phyloP scores from a whole-genome alignment of 37 sponge, comb jelly and placozoan genomes.

The Eunapius fragilis region DNA sequence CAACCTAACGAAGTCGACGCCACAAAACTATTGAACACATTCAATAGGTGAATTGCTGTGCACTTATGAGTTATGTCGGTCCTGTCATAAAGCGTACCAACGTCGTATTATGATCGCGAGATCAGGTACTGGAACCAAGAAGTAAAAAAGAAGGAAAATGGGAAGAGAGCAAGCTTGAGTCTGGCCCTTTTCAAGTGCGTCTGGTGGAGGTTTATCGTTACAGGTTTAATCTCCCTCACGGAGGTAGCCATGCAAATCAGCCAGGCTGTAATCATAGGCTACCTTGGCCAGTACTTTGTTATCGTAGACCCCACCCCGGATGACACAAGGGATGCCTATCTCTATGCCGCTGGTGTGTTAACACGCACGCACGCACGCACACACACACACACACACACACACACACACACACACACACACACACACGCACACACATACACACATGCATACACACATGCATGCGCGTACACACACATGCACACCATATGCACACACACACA shows the following conservation, averaged over 20 bases:
- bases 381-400: constrained; percentile 26
- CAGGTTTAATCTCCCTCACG: constrained; percentile 6
- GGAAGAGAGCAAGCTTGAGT: constrained; percentile 50
- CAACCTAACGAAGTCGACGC: constrained; percentile 42
- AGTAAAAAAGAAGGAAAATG: constrained; percentile 22
- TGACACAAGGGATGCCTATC: background rate
- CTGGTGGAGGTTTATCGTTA: constrained; percentile 33
- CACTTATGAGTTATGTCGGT: background rate
- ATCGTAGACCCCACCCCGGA: background rate
- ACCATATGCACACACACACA: too few species aligned
- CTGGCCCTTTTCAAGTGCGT: constrained; percentile 43
- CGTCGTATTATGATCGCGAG: background rate
- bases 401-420: background rate
- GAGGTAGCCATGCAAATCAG: constrained; percentile 9
- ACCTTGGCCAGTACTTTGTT: background rate
- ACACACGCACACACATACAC: constrained; percentile 31
- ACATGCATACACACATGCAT: constrained; percentile 24
- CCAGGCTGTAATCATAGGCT: background rate
- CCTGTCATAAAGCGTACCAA: background rate
- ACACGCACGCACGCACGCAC: background rate
- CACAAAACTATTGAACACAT: constrained; percentile 36
- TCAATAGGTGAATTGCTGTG: constrained; percentile 47
- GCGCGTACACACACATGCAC: constrained; percentile 23
- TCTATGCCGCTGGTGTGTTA: constrained; percentile 24
- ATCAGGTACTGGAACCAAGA: constrained; percentile 64